A percentile compares a stretch with the other conserved stretches of the same genome.
Conservation (phyloP, 1,140 invertebrate genomes). For the Episyrphus balteatus region DNA sequence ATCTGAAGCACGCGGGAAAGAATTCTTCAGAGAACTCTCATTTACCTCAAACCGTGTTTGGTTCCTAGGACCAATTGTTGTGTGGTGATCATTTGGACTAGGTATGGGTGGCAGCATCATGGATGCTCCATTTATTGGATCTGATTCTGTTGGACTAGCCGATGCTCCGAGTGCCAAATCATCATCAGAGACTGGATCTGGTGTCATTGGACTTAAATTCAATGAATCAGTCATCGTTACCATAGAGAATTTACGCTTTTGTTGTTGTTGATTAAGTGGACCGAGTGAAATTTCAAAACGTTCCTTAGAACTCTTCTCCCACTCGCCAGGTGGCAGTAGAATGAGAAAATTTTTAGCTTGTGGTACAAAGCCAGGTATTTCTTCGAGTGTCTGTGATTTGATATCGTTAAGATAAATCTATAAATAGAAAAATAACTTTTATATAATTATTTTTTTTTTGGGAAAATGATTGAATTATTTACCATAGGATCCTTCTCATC, state of each 20-base stretch:
- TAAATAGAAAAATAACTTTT: not conserved
- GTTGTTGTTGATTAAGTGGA: slow-evolving; percentile 5
- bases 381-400: slow-evolving; percentile 16
- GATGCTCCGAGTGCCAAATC: slow-evolving; percentile 44
- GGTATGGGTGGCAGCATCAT: not conserved
- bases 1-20: too few species aligned
- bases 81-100: slow-evolving; percentile 7
- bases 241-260: not conserved
- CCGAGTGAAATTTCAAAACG: slow-evolving; percentile 24
- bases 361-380: slow-evolving; percentile 23
- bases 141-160: slow-evolving; percentile 42
- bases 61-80: not conserved
- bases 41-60: not conserved
- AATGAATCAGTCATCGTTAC: slow-evolving; percentile 17
- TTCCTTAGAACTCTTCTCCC: slow-evolving; percentile 24
- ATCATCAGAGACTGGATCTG: slow-evolving; percentile 36
- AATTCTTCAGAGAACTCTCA: too few species aligned
- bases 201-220: slow-evolving; percentile 25
- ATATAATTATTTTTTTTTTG: not conserved
- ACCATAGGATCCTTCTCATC: slow-evolving; percentile 23
- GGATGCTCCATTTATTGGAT: slow-evolving; percentile 5
- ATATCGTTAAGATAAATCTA: slow-evolving; percentile 26
- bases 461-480: not conserved
- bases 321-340: slow-evolving; percentile 19
- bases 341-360: slow-evolving; percentile 23